A percentile compares a stretch with the other conserved stretches of the same genome.
phyloP scores from a whole-genome alignment of 2,888 invertebrate genomes.

The Metacarcinus magister region DNA sequence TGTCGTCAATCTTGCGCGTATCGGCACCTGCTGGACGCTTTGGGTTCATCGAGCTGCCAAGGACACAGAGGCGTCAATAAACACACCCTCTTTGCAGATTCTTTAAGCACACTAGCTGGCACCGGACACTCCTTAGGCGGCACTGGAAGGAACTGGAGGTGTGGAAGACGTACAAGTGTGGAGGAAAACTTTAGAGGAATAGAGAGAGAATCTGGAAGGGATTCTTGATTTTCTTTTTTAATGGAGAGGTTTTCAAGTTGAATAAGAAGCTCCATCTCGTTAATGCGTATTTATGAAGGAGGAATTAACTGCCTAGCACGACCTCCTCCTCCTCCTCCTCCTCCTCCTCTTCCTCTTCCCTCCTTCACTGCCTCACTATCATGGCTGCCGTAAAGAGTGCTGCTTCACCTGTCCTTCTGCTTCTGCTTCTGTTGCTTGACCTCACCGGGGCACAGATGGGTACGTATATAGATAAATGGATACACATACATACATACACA shows the following conservation, averaged over 20 bases:
- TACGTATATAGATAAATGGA: neutral
- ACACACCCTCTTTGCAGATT: neutral
- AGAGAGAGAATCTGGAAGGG: neutral
- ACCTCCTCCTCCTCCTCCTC: neutral
- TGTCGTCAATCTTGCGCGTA: neutral
- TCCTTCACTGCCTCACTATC: neutral
- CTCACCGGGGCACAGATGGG: neutral
- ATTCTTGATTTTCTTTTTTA: neutral
- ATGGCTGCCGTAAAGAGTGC: neutral
- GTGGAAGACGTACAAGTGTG: neutral
- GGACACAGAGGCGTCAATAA: neutral
- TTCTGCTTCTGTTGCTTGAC: neutral
- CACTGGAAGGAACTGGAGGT: neutral
- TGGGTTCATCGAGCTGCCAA: neutral
- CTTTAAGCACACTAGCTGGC: neutral
- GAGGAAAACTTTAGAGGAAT: neutral
- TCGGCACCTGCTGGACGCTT: neutral
- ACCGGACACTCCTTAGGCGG: neutral
- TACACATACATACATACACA: constrained; percentile 56
- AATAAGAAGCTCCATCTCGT: no score
- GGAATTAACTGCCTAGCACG: no score
- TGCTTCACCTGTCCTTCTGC: neutral
- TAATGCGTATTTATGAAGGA: no score
- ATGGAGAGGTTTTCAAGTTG: no score
- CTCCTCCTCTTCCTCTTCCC: neutral